These are phyloP conservation scores for Philypnodon macrostomus DNA, from an alignment of 2,797 vertebrate species.

Conservation along the genomic window DNA sequence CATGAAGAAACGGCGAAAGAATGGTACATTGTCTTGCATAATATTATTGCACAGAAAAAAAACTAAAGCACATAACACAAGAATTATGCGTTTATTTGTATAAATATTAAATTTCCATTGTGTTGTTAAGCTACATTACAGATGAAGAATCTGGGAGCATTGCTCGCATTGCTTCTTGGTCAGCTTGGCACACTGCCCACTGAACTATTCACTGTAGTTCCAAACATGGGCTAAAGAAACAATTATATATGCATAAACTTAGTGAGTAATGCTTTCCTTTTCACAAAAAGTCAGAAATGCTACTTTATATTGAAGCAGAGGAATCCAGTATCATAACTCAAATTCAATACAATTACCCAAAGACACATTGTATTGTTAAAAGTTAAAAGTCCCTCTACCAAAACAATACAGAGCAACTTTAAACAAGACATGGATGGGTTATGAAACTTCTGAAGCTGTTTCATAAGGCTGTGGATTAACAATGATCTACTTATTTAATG, in stretches of 20 bases:
- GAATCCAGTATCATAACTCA: constrained; percentile 12
- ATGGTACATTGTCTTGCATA: constrained; percentile 56
- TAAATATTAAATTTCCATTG: constrained; percentile 66
- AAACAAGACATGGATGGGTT: constrained; percentile 28
- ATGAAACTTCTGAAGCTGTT: constrained; percentile 41
- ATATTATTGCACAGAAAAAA: constrained; percentile 68
- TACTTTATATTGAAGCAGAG: constrained; percentile 24
- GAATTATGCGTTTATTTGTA: constrained; percentile 61
- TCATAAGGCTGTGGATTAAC: constrained; percentile 51
- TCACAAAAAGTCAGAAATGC: constrained; percentile 13
- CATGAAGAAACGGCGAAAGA: constrained; percentile 43
- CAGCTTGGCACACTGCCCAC: constrained; percentile 36
- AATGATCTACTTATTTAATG: constrained; percentile 33
- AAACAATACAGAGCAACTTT: constrained; percentile 22
- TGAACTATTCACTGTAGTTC: constrained; percentile 22
- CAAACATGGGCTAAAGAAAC: constrained; percentile 15
- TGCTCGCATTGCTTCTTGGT: constrained; percentile 19
- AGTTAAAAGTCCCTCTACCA: constrained; percentile 20
- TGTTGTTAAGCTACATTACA: constrained; percentile 43
- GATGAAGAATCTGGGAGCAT: constrained; percentile 25
- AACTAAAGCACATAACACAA: constrained; percentile 67
- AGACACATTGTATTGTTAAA: constrained; percentile 7
- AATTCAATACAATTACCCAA: constrained; percentile 29
- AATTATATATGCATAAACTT: constrained; percentile 14
- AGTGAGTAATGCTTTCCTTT: neutral